Conservation (phyloP, 2,113 vertebrate genomes). For the Calypte anna region DNA sequence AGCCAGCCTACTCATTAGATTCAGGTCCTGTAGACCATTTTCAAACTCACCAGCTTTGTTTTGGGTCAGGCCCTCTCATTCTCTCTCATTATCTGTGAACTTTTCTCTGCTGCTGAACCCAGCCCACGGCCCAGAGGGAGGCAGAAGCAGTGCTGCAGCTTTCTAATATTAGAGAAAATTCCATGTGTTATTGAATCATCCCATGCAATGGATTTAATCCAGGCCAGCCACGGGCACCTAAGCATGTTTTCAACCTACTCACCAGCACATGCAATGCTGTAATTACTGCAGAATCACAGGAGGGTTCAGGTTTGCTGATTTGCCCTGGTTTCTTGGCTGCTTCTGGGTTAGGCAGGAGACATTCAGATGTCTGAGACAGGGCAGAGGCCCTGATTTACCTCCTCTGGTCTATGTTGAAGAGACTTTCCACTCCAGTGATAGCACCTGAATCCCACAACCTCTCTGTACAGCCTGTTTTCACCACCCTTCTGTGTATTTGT, state of each 20-base stretch:
- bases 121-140: background rate
- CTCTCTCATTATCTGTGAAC: too few species aligned
- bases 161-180: background rate
- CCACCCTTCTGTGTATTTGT: background rate
- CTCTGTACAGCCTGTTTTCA: background rate
- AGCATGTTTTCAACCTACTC: rapidly evolving
- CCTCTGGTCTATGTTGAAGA: background rate
- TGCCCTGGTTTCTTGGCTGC: too few species aligned
- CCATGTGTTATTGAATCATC: background rate
- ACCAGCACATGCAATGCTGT: rapidly evolving
- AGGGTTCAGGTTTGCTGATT: too few species aligned
- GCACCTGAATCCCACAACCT: background rate
- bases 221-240: background rate
- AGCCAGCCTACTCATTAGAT: background rate
- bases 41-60: background rate
- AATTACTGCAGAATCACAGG: too few species aligned
- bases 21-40: background rate
- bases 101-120: background rate
- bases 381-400: too few species aligned
- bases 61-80: background rate
- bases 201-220: background rate
- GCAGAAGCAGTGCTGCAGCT: background rate
- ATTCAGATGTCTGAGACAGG: too few species aligned
- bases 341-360: too few species aligned
- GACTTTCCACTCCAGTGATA: background rate